Base-by-base conservation (phyloP, 2,888 invertebrate species). In the Alloplasta piceator region DNA sequence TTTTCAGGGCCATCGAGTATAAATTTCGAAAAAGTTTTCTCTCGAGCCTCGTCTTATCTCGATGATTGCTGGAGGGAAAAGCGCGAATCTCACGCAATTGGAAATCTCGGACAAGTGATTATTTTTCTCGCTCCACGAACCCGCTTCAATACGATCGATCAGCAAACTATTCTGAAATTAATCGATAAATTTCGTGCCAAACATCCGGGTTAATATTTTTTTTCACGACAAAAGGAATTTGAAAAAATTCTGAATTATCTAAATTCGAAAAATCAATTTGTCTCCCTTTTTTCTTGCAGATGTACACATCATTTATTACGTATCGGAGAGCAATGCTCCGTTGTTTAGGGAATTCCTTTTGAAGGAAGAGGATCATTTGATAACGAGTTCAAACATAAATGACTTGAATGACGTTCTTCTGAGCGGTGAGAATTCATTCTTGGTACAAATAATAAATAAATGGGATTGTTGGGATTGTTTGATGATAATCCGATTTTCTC, bases 101-200 rank as follows among this genome's bases (percentile, higher is more conserved):
- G 89, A 48, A 85, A 82, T 66, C 71, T 87, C 4, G 90, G 90
- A 0, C 90, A 90, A 83, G 88, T 83, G 6, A 72, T 90, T 3
- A 64, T 90, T 41, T 48, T 90, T 26, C 66, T 91, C 36, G 86
- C 84, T 10, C 88, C 90, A 5, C 78, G 80, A 10, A 66, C 82
- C 2, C 55, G 55, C 9, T 73, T 88, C 38, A 80, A 84, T 7
- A 67, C 80, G 5, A 48, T 71, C 6, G 87, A 90, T 6, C 70
- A 76, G 52, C 56, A 85, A n/a, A 60, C 46, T 1, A 79, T 82
- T 46, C 58, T 86, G 5, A 70, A 39, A n/a, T 76, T 83, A n/a
- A 74, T 91, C 46, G 72, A 79, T 60, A 43, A 83, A 68, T 82
- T 90, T 7, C 89, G 86, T 64, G 43, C 75, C 2, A 72, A 82